phyloP scores from a whole-genome alignment of 2,113 vertebrate genomes.

The Corythornis vintsioides region DNA sequence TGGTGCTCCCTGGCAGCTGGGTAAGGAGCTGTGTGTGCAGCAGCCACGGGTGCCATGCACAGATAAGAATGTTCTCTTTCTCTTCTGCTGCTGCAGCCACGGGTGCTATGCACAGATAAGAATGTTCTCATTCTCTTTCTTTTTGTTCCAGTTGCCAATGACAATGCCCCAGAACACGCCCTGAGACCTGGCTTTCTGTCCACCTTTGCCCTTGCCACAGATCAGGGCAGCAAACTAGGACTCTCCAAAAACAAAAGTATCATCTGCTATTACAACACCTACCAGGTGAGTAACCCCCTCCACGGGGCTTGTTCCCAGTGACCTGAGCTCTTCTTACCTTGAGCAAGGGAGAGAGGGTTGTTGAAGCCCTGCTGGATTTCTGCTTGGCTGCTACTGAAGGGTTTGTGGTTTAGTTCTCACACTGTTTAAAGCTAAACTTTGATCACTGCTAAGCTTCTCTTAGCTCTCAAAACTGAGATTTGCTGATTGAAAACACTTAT shows the following conservation, averaged over 20 bases:
- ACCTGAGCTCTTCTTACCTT: background rate
- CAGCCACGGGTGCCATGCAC: background rate
- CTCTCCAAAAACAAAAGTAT: constrained; percentile 99
- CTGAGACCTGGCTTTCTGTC: constrained; percentile 93
- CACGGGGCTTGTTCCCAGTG: background rate
- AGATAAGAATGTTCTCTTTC: background rate
- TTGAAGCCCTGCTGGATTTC: background rate
- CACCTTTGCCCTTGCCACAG: constrained; percentile 95
- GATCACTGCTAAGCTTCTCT: background rate
- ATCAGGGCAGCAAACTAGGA: constrained; percentile 97
- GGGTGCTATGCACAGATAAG: background rate
- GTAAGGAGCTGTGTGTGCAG: background rate
- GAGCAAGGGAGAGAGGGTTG: background rate
- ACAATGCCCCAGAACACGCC: constrained; percentile 94
- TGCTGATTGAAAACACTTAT: background rate
- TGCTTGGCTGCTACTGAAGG: background rate
- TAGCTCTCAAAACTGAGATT: background rate
- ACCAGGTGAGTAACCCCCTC: constrained; percentile 82
- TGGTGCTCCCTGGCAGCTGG: accelerated
- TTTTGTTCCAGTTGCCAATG: constrained; percentile 90
- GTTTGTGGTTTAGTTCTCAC: background rate
- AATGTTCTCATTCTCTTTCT: background rate
- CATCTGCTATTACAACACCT: constrained; percentile 97
- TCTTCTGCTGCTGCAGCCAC: background rate
- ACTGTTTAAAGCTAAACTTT: background rate